Conservation (phyloP, 2,113 vertebrate species). For the Pagrus major region DNA sequence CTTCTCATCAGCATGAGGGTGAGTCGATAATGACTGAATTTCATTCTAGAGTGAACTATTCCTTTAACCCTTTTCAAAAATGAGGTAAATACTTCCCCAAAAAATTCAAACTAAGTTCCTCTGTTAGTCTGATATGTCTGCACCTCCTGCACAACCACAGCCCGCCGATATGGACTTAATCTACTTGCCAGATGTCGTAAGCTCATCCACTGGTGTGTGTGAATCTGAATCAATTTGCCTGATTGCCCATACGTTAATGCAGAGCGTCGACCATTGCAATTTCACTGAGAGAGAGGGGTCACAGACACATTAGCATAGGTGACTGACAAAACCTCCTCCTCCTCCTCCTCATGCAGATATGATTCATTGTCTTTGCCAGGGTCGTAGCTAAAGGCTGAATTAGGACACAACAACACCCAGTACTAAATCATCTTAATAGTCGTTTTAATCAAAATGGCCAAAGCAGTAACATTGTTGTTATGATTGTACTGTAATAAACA, state of each 20-base stretch:
- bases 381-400: background rate
- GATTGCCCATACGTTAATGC: conserved; percentile 64
- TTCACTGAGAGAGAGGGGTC: conserved; percentile 20
- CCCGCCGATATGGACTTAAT: conserved; percentile 53
- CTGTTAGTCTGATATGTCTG: conserved; percentile 9
- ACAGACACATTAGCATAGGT: conserved; percentile 17
- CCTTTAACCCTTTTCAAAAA: too few relatives aligned
- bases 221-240: conserved; percentile 62
- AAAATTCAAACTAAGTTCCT: conserved; percentile 10
- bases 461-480: background rate
- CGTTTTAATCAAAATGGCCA: too few relatives aligned
- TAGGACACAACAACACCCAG: background rate
- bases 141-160: conserved; percentile 14
- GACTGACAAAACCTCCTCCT: background rate
- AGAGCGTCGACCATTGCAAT: conserved; percentile 33
- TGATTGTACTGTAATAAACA: background rate
- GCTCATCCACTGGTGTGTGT: conserved; percentile 57
- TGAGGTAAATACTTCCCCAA: background rate
- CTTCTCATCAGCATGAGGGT: too few relatives aligned
- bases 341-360: background rate
- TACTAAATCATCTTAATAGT: background rate
- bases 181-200: conserved; percentile 73
- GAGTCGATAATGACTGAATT: too few relatives aligned
- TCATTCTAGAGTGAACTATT: too few relatives aligned
- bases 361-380: background rate